phyloP scores from a whole-genome alignment of 2,113 vertebrate genomes.

The Prochilodus magdalenae region DNA sequence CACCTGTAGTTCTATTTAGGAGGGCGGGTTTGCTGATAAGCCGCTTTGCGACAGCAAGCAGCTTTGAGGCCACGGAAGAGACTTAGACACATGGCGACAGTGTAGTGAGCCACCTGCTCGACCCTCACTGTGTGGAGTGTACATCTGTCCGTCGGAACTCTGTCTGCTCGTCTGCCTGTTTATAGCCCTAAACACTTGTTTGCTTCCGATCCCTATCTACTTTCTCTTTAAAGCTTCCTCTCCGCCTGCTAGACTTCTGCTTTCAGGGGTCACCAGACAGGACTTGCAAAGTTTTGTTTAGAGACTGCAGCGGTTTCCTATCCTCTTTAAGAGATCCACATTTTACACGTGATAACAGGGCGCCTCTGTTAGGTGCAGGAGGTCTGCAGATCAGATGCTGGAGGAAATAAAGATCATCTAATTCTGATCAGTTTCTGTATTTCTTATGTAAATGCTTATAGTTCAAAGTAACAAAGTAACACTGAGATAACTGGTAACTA shows the following conservation, averaged over 20 bases:
- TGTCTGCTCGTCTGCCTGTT: not conserved
- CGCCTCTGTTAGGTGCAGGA: not conserved
- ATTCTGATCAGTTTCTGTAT: too few species aligned
- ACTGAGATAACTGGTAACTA: too few species aligned
- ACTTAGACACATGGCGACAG: not conserved
- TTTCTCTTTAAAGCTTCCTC: constrained; percentile 33
- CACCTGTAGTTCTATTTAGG: not conserved
- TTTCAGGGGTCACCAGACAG: constrained; percentile 10
- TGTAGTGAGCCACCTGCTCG: constrained; percentile 5
- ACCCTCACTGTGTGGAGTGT: not conserved
- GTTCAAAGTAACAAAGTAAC: too few species aligned
- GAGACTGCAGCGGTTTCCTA: constrained; percentile 10
- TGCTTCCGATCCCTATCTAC: constrained; percentile 8
- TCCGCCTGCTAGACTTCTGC: constrained; percentile 7
- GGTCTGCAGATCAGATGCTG: too few species aligned
- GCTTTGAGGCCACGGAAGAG: constrained; percentile 22
- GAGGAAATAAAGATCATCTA: too few species aligned
- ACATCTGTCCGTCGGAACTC: not conserved
- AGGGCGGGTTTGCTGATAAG: constrained; percentile 12
- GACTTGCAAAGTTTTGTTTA: constrained; percentile 25
- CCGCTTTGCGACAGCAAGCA: constrained; percentile 35
- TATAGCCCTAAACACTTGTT: not conserved
- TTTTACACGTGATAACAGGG: not conserved
- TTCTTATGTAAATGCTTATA: too few species aligned
- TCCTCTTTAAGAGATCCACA: constrained; percentile 16